Evolutionary conservation across 1,140 invertebrate genomes (phyloP).

Genomic region (Drosophila saltans): DNA sequence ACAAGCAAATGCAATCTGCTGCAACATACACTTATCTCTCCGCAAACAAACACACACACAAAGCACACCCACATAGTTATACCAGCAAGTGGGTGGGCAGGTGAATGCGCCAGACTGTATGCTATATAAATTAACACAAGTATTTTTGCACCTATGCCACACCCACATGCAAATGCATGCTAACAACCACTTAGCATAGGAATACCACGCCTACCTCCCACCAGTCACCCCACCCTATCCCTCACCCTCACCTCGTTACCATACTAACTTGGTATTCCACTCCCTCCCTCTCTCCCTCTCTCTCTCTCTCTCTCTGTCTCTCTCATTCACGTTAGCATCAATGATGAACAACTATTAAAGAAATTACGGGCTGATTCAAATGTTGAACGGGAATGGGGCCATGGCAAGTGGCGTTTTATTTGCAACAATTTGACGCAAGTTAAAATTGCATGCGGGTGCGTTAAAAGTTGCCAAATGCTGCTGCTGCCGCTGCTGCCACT

Average conservation of each 20-base stretch:
- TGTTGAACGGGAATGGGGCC: conserved; percentile 19
- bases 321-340: conserved; percentile 18
- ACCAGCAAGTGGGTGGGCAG: not conserved
- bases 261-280: not conserved
- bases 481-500: conserved; percentile 46
- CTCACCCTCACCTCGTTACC: not conserved
- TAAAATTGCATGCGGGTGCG: conserved; percentile 72
- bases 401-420: conserved; percentile 54
- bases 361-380: conserved; percentile 71
- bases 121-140: conserved; percentile 75
- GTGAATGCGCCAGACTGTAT: conserved; percentile 47
- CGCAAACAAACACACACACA: conserved; percentile 14
- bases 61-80: not conserved
- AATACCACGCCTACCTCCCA: conserved; percentile 32
- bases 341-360: conserved; percentile 75
- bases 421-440: conserved; percentile 77
- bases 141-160: conserved; percentile 63
- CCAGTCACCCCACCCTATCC: conserved; percentile 1
- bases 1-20: conserved; percentile 66
- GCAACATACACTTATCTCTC: conserved; percentile 26
- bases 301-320: not conserved
- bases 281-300: not conserved
- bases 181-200: conserved; percentile 71
- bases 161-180: conserved; percentile 56
- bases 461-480: conserved; percentile 73